phyloP scores from a whole-genome alignment of 2,797 vertebrate species.

The Tadarida brasiliensis region DNA sequence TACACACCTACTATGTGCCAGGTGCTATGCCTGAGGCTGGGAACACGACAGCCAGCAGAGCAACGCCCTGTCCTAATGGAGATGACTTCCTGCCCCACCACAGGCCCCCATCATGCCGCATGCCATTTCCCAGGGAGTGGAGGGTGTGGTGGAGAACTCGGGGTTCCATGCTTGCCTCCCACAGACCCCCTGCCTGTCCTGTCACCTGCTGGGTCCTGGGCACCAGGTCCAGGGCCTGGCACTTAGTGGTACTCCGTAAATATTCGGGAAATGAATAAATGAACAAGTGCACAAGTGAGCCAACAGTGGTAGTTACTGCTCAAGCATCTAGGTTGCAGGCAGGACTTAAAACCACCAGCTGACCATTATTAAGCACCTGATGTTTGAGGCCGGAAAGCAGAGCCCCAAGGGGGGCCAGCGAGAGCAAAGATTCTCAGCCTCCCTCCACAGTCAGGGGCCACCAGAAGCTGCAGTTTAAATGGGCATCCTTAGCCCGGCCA shows the following conservation, averaged over 20 bases:
- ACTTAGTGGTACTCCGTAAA: not conserved
- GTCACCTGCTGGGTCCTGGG: not conserved
- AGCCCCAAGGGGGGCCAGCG: fast-evolving
- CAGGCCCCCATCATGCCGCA: no score
- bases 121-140: no score
- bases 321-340: fast-evolving
- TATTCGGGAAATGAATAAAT: not conserved
- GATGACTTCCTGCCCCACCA: not conserved
- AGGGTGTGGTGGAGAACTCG: not conserved
- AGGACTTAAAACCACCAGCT: not conserved
- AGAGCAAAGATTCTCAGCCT: fast-evolving
- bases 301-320: no score
- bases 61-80: not conserved
- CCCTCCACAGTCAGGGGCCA: not conserved
- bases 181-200: not conserved
- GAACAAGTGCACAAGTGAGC: not conserved
- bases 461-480: fast-evolving
- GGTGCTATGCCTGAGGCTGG: not conserved
- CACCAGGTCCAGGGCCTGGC: not conserved
- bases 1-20: not conserved
- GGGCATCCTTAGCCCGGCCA: not conserved
- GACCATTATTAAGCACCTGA: not conserved
- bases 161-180: not conserved
- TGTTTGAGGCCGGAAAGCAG: no score
- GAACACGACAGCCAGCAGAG: not conserved